phyloP scores from a whole-genome alignment of 2,113 vertebrate genomes.

The Galbula dea region DNA sequence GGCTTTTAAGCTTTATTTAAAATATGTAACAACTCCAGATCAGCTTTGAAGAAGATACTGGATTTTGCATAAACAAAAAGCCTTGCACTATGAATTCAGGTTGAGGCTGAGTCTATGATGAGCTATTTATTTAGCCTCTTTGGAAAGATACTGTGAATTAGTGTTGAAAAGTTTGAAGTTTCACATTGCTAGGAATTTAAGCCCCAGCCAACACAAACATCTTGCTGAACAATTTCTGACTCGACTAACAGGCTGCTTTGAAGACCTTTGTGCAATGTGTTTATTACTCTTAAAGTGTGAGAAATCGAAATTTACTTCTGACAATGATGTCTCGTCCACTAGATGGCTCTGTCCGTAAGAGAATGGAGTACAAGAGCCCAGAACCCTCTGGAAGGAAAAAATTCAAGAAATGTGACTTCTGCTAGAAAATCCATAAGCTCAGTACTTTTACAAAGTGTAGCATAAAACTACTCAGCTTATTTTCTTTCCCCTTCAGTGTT shows the following conservation, averaged over 20 bases:
- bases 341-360: slow-evolving; percentile 23
- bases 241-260: neutral
- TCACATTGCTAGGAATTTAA: neutral
- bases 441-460: neutral
- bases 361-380: neutral
- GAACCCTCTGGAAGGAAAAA: neutral
- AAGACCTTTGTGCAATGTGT: accelerated
- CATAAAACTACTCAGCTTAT: neutral
- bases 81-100: neutral
- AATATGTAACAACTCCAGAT: neutral
- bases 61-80: neutral
- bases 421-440: neutral
- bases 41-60: neutral
- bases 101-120: neutral
- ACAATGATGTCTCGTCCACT: neutral
- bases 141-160: neutral
- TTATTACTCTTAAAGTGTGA: neutral
- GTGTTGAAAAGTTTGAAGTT: neutral
- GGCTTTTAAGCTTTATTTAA: neutral
- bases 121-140: neutral
- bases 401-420: neutral
- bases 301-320: neutral
- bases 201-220: neutral
- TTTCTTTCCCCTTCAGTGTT: neutral
- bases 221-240: neutral